These are phyloP conservation scores for Tetramorium parvispinum DNA, from an alignment of 1,140 invertebrate genomes.

Conservation along the genomic window DNA sequence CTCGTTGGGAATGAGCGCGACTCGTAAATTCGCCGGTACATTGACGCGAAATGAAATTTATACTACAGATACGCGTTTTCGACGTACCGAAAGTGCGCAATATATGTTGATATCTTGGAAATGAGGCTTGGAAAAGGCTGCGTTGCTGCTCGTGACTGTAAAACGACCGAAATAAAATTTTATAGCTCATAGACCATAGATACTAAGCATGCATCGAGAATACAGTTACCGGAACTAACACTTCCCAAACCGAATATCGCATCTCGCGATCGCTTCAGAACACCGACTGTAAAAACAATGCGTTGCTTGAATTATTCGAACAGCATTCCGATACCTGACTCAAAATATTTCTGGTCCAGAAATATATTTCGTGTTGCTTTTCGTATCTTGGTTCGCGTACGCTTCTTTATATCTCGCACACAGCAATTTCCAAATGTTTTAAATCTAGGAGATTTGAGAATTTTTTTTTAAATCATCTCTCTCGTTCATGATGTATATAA, in stretches of 20 bases:
- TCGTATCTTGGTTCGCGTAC: not conserved
- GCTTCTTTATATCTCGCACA: not conserved
- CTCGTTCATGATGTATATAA: not conserved
- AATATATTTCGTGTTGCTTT: not conserved
- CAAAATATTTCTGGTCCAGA: not conserved
- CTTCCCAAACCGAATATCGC: constrained; percentile 30
- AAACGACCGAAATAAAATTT: constrained; percentile 53
- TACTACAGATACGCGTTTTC: not conserved
- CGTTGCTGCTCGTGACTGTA: constrained; percentile 2
- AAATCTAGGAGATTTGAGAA: not conserved
- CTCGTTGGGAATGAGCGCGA: constrained; percentile 4
- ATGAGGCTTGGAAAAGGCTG: not conserved
- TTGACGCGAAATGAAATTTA: constrained; percentile 51
- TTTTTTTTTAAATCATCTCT: not conserved
- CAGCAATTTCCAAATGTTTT: constrained; percentile 4
- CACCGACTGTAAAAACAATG: constrained; percentile 10
- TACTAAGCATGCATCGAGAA: not conserved
- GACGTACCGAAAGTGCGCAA: not conserved
- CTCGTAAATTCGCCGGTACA: constrained; percentile 12
- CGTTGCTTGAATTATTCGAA: constrained; percentile 30
- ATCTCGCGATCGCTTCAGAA: not conserved
- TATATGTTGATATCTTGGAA: constrained; percentile 39
- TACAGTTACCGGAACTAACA: constrained; percentile 28
- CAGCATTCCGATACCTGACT: not conserved
- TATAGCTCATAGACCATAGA: constrained; percentile 20